Evolutionary conservation across 2,113 vertebrate genomes (phyloP), one percentile per base, ranked within the genome.

Genomic region (Scartelaos histophorus): DNA sequence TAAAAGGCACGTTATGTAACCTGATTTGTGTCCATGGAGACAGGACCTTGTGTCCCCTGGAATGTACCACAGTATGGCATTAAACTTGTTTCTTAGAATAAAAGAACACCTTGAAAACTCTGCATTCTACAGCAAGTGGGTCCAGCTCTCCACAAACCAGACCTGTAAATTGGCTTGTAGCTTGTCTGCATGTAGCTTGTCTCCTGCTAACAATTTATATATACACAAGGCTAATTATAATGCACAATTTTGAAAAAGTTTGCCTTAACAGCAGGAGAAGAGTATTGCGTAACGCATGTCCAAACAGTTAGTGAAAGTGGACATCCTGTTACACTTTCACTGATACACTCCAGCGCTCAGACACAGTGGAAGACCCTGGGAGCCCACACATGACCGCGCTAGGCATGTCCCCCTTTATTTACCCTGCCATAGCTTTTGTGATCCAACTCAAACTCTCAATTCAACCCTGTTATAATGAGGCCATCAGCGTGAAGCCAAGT

Each of bases 401-500:
- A 56, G 47, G 71, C 69, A 54, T 45, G 22, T 46, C 62, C 45
- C 73, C 78, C 80, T 69, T 72, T 21, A 47, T 62, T 78, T 76
- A 34, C 25, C 75, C 70, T 80, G 24, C 71, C 69, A 34, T 69
- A 21, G 47, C 56, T 68, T 22, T 62, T 66, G 71, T 57, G 71
- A 65, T 54, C 21, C 46, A 21, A 7, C 62, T 73, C 56, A 61
- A n/a, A 25, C 46, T 47, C 77, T 80, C 69, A 82, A 74, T 81
- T 75, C 74, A 86, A 53, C 67, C 66, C 69, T 25, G 1, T 79
- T 70, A 86, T 89, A 82, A 87, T 85, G 80, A 88, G 85, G 84
- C 81, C 76, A 77, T 88, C 81, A 82, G 24, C 75, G 84, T 70
- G 85, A 88, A 78, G 79, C 67, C 68, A 79, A 83, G 81, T 87